phyloP scores from a whole-genome alignment of 2,888 invertebrate species.

The Drosophila diplacantha region DNA sequence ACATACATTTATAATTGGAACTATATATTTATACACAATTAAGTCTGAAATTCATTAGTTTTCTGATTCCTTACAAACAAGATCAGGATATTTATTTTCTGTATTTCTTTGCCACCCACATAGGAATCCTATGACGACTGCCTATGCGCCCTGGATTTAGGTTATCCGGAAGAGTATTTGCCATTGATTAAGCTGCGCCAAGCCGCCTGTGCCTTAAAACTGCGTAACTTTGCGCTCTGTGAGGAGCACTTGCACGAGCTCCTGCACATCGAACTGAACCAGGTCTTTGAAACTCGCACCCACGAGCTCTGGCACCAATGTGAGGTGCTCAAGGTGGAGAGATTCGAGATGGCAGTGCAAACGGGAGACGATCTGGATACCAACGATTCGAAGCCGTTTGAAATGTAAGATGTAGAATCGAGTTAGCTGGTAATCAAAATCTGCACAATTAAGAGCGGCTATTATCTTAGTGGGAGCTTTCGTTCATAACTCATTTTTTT shows the following conservation, averaged over 20 bases:
- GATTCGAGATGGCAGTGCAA: conserved; percentile 65
- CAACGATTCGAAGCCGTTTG: conserved; percentile 57
- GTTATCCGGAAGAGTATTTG: conserved; percentile 65
- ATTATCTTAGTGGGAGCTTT: too few relatives aligned
- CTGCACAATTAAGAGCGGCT: too few relatives aligned
- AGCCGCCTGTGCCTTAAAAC: conserved; percentile 70
- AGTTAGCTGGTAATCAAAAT: too few relatives aligned
- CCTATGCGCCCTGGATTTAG: conserved; percentile 61
- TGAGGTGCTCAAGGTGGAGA: conserved; percentile 62
- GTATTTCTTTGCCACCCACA: not conserved
- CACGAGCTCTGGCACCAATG: conserved; percentile 67
- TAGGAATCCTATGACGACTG: conserved; percentile 67
- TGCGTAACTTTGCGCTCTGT: conserved; percentile 64
- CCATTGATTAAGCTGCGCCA: conserved; percentile 65
- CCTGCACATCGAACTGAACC: conserved; percentile 64
- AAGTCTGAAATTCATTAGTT: not conserved
- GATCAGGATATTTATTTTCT: not conserved
- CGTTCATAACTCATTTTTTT: not conserved
- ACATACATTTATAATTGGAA: too few relatives aligned
- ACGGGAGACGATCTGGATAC: conserved; percentile 57
- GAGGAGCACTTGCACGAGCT: conserved; percentile 65
- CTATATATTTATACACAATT: not conserved
- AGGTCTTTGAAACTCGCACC: conserved; percentile 63
- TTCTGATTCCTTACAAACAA: not conserved
- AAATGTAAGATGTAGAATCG: conserved; percentile 51